phyloP scores from a whole-genome alignment of 1,140 invertebrate species.

The Hirudo medicinalis region DNA sequence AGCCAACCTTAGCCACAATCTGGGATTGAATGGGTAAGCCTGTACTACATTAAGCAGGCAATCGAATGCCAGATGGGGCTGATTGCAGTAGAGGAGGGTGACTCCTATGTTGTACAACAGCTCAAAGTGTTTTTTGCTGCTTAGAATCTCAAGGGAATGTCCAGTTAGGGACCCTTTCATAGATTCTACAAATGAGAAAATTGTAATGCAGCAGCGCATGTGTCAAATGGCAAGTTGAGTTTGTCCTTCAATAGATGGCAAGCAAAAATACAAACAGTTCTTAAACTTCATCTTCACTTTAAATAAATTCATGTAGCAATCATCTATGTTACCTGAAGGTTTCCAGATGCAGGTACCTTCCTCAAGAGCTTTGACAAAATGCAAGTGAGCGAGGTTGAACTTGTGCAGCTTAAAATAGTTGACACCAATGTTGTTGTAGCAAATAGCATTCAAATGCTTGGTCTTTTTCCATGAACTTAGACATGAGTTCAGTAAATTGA shows the following conservation, averaged over 20 bases:
- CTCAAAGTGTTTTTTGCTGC: slow-evolving; percentile 52
- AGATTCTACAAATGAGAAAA: too few relatives aligned
- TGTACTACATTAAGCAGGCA: slow-evolving; percentile 75
- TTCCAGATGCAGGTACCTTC: slow-evolving; percentile 45
- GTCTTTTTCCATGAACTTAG: neutral
- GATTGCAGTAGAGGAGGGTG: slow-evolving; percentile 63
- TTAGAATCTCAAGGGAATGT: slow-evolving; percentile 49
- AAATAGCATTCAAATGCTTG: slow-evolving; percentile 48
- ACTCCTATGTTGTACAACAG: slow-evolving; percentile 83
- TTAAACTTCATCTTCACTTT: too few relatives aligned
- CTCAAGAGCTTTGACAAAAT: slow-evolving; percentile 67
- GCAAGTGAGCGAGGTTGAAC: slow-evolving; percentile 67
- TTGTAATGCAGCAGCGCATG: too few relatives aligned
- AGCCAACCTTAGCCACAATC: slow-evolving; percentile 78
- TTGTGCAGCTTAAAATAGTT: slow-evolving; percentile 73
- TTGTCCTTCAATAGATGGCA: too few relatives aligned
- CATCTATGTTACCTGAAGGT: too few relatives aligned
- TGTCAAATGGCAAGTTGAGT: too few relatives aligned
- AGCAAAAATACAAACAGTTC: too few relatives aligned
- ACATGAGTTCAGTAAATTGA: neutral
- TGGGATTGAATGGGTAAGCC: slow-evolving; percentile 61
- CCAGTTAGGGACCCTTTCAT: slow-evolving; percentile 21
- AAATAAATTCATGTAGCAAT: too few relatives aligned
- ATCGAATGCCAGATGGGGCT: slow-evolving; percentile 71
- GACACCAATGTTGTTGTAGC: slow-evolving; percentile 78